phyloP scores from a whole-genome alignment of 2,797 vertebrate genomes.

The Chelidonichthys spinosus region DNA sequence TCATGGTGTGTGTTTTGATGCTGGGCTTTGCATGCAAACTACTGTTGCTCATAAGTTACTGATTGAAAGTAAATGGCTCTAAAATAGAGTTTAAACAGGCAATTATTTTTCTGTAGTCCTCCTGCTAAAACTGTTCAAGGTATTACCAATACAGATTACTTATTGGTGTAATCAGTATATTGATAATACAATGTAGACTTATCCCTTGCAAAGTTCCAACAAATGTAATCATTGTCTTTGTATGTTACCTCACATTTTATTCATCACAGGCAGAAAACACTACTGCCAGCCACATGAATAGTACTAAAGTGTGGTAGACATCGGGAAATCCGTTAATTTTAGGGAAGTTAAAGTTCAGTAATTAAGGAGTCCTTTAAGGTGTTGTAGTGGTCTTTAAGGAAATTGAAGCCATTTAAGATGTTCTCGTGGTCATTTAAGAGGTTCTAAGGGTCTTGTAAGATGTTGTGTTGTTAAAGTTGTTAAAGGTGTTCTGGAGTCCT shows the following conservation, averaged over 20 bases:
- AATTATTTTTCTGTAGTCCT: not conserved
- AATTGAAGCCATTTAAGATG: no score
- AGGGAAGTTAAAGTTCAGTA: no score
- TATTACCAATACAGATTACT: no score
- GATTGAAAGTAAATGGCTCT: not conserved
- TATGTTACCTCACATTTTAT: constrained; percentile 12
- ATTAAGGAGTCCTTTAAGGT: no score
- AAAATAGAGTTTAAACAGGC: no score
- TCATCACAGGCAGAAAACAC: constrained; percentile 14
- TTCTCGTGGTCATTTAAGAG: no score
- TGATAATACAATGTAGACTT: no score
- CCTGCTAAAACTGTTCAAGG: not conserved
- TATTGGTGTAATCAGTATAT: no score
- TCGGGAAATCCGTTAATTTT: not conserved
- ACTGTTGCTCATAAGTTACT: not conserved
- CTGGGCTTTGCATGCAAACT: not conserved
- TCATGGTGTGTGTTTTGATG: not conserved
- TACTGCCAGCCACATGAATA: no score
- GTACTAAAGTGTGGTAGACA: not conserved
- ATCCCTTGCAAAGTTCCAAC: no score
- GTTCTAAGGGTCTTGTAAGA: not conserved
- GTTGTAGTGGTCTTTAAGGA: no score
- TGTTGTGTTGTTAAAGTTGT: not conserved
- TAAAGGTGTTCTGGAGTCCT: not conserved
- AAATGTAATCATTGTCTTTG: no score